Conservation (phyloP, 2,888 invertebrate genomes). For the Chromoteleia sp. region DNA sequence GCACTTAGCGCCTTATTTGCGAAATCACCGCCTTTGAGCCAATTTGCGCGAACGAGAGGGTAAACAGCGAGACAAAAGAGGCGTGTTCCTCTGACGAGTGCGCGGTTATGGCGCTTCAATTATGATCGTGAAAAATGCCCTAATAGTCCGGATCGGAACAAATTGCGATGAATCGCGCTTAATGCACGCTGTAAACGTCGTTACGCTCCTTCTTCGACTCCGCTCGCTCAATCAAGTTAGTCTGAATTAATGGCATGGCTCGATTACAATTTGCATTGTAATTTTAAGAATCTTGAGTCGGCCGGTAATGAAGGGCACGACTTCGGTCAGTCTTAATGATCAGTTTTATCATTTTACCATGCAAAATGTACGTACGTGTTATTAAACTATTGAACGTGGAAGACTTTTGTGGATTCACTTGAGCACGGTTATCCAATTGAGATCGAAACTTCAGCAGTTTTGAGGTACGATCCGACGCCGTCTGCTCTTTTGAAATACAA, state of each 20-base stretch:
- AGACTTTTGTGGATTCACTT: neutral
- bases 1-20: conserved; percentile 61
- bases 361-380: neutral
- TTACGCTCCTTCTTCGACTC: conserved; percentile 13
- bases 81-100: conserved; percentile 45
- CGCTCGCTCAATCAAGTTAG: conserved; percentile 21
- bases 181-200: conserved; percentile 37
- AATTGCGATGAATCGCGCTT: conserved; percentile 45
- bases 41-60: conserved; percentile 59
- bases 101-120: conserved; percentile 55
- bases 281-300: conserved; percentile 31
- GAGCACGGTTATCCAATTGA: conserved; percentile 16
- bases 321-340: neutral
- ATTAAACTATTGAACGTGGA: neutral
- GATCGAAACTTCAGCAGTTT: conserved; percentile 21
- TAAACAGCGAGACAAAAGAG: conserved; percentile 56
- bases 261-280: conserved; percentile 58
- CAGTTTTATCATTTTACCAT: conserved; percentile 23
- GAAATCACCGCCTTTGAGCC: conserved; percentile 44
- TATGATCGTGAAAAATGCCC: conserved; percentile 52
- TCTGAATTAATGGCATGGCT: conserved; percentile 39
- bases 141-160: conserved; percentile 40
- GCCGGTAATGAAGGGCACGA: neutral
- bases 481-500: conserved; percentile 26
- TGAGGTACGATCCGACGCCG: conserved; percentile 12